These are phyloP conservation scores for Zaprionus davidi DNA, from an alignment of 1,140 invertebrate species.

Conservation along the genomic window DNA sequence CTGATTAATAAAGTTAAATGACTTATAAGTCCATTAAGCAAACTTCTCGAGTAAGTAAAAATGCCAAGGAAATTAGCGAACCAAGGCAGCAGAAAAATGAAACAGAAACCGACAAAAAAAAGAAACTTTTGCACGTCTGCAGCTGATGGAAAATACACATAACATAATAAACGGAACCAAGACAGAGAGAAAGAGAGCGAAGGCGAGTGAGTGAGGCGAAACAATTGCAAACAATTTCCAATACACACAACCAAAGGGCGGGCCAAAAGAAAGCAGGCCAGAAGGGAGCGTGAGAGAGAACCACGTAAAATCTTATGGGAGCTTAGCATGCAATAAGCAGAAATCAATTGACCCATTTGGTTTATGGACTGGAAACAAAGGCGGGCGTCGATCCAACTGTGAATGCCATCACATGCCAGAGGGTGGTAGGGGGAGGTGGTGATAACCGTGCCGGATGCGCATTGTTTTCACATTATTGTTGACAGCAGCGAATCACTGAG, in stretches of 20 bases:
- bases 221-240: conserved; percentile 65
- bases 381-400: conserved; percentile 24
- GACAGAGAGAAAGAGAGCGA: neutral
- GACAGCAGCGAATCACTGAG: conserved; percentile 54
- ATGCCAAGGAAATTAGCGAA: conserved; percentile 70
- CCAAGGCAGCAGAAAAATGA: conserved; percentile 15
- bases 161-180: conserved; percentile 49
- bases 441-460: conserved; percentile 8
- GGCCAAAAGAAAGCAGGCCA: neutral
- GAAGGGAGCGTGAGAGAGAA: conserved; percentile 14
- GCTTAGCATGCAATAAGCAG: conserved; percentile 75
- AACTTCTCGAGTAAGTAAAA: conserved; percentile 70
- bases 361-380: conserved; percentile 70
- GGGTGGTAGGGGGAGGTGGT: neutral
- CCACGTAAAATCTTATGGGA: conserved; percentile 67
- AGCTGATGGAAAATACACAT: conserved; percentile 68
- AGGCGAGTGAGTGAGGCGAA: conserved; percentile 14
- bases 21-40: conserved; percentile 76
- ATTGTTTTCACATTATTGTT: conserved; percentile 67
- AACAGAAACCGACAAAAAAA: conserved; percentile 19
- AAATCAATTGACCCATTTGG: conserved; percentile 79
- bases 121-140: conserved; percentile 61
- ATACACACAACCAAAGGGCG: conserved; percentile 50
- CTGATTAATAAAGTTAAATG: conserved; percentile 77
- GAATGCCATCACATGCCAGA: conserved; percentile 35